Conservation (phyloP, 2,113 vertebrate genomes). For the Perca schrenkii region DNA sequence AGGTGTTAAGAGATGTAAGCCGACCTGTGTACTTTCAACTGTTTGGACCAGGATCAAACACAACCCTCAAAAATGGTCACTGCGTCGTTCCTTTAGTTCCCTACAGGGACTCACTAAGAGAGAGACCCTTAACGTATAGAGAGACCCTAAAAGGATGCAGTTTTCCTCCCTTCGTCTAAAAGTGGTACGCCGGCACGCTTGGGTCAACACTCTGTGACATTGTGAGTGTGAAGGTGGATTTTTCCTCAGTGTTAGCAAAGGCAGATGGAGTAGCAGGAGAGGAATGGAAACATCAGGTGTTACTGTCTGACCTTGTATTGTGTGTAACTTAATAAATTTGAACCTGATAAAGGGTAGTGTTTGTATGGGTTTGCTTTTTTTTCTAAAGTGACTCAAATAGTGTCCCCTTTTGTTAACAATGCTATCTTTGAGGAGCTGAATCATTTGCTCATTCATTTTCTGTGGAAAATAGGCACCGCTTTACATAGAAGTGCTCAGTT, state of each 20-base stretch:
- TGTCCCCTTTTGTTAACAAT: background rate
- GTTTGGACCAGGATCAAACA: constrained; percentile 29
- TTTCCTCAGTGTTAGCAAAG: background rate
- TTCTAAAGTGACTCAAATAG: background rate
- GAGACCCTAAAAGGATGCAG: background rate
- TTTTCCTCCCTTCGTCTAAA: background rate
- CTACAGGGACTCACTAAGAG: background rate
- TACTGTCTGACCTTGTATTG: constrained; percentile 38
- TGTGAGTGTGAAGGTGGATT: background rate
- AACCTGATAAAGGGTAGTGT: background rate
- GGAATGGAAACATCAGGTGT: background rate
- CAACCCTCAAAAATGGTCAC: constrained; percentile 17
- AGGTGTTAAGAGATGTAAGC: constrained; percentile 26
- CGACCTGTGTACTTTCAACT: constrained; percentile 23
- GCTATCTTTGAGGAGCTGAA: background rate
- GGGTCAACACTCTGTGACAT: background rate
- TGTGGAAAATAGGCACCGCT: background rate
- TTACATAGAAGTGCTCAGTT: background rate
- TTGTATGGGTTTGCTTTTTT: background rate
- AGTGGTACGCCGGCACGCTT: background rate
- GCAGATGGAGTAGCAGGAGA: background rate
- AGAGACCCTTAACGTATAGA: background rate
- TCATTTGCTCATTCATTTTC: background rate
- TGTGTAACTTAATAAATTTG: constrained; percentile 66
- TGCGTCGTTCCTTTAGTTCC: background rate